Conservation (phyloP, 2,113 vertebrate genomes). For the Salminus brasiliensis region DNA sequence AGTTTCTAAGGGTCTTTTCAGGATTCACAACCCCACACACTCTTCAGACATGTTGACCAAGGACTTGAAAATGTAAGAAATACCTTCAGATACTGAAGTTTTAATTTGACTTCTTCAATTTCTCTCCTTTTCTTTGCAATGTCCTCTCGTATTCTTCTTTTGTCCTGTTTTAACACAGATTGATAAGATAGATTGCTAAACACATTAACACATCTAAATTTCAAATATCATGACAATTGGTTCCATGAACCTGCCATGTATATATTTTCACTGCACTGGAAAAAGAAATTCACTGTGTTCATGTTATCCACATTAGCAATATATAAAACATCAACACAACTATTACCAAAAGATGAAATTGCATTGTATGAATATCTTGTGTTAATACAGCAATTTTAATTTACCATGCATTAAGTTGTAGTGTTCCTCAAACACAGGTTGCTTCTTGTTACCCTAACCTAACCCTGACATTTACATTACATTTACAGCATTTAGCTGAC, state of each 20-base stretch:
- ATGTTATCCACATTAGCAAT: too few species aligned
- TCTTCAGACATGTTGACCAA: not conserved
- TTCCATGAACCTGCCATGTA: not conserved
- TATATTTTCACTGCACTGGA: not conserved
- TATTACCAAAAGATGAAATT: too few species aligned
- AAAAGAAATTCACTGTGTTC: too few species aligned
- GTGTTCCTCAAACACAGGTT: too few species aligned
- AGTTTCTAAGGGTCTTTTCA: not conserved
- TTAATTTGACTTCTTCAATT: slow-evolving; percentile 93
- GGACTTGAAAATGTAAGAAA: not conserved
- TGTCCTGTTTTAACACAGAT: slow-evolving; percentile 81
- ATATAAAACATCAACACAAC: too few species aligned
- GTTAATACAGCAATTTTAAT: too few species aligned
- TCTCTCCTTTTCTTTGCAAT: slow-evolving; percentile 88
- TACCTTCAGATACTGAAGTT: slow-evolving; percentile 95
- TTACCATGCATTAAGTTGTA: too few species aligned
- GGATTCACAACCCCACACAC: not conserved
- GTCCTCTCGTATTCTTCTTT: slow-evolving; percentile 93
- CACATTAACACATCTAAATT: not conserved
- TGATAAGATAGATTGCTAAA: not conserved
- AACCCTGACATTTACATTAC: too few species aligned
- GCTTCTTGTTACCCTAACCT: too few species aligned
- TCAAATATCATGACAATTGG: too few species aligned
- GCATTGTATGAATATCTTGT: too few species aligned
- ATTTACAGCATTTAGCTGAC: too few species aligned